Base-by-base conservation (phyloP, 1,140 invertebrate genomes). In the Leptinotarsa undecemlineata region DNA sequence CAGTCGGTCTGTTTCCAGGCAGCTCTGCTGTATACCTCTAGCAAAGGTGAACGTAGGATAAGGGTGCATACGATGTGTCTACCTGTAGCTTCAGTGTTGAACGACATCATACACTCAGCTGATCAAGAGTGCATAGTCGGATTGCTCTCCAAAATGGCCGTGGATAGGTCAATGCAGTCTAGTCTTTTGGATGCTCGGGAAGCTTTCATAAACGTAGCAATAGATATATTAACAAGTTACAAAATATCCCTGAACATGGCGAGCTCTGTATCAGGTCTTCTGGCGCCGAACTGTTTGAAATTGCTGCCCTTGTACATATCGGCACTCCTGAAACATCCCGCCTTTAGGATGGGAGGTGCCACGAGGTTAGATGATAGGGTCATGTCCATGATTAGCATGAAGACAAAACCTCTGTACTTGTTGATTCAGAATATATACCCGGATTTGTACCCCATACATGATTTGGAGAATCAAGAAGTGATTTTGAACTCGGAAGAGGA, bases 1-100 rank as follows among this genome's bases (percentile, higher is more conserved):
- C 93, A 95, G 82, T 94, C 90, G 66, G 95, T 98, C 66, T 98
- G 96, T 87, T 99, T 99, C 88, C 98, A 99, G 88, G 97, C 97
- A 5, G 98, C 98, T 17, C 85, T 99, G 60, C 88, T 99, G 0
- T 99, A 99, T 82, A 99, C 98, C 1, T 98, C 97, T 23, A 97
- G 95, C 86, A 98, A 97, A 92, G 98, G 96, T 57, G 98, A 99
- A 87, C 89, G 98, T 76, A 89, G 98, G 77, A 99, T 99, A 82
- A 90, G 98, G 77, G 98, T 99, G 4, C 98, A 99, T 85, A 99
- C 98, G 0, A 84, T 99, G 21, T 98, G 97, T 85, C 84, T 99
- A 73, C 98, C 98, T 19, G 92, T 99, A 5, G 93, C 93, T 0
- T 89, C 90, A 23, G 96, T 91, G 80, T 83, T 99, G 60, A 88